Evolutionary conservation across 2,888 invertebrate genomes (phyloP).

Genomic region (Eurytoma adleriae): DNA sequence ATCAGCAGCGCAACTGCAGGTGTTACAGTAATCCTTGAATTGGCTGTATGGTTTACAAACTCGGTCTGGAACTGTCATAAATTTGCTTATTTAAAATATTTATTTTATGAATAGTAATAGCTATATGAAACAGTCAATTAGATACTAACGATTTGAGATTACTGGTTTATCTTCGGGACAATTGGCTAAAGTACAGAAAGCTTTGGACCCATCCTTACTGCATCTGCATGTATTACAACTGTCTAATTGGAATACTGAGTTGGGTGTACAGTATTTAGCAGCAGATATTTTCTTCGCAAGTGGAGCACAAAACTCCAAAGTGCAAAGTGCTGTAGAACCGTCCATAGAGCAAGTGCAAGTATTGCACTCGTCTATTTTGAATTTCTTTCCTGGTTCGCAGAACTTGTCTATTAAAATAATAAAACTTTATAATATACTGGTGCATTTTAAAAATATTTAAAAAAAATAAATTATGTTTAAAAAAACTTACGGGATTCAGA

Average conservation of each 20-base stretch:
- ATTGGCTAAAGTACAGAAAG: constrained; percentile 76
- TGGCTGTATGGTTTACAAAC: constrained; percentile 50
- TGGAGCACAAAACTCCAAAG: neutral
- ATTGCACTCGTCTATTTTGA: constrained; percentile 17
- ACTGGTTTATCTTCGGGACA: constrained; percentile 40
- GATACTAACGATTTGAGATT: neutral
- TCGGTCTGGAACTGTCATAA: neutral
- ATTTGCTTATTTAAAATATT: no score
- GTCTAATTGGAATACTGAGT: constrained; percentile 9
- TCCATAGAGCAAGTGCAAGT: neutral
- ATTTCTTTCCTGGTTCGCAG: constrained; percentile 30
- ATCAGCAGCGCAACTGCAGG: no score
- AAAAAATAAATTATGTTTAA: no score
- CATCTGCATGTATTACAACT: constrained; percentile 78
- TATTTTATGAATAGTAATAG: neutral
- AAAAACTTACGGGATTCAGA: no score
- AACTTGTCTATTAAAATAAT: constrained; percentile 1
- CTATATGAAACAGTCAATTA: no score
- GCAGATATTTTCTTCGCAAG: neutral
- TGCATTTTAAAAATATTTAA: no score
- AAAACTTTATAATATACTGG: no score
- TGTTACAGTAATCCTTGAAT: no score
- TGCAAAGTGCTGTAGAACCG: neutral
- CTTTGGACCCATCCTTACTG: constrained; percentile 76
- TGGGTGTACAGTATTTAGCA: neutral